Percentiles rank a stretch among this genome's conserved stretches.
Evolutionary conservation across 2,888 invertebrate species (phyloP).

Genomic region (Rapana venosa): DNA sequence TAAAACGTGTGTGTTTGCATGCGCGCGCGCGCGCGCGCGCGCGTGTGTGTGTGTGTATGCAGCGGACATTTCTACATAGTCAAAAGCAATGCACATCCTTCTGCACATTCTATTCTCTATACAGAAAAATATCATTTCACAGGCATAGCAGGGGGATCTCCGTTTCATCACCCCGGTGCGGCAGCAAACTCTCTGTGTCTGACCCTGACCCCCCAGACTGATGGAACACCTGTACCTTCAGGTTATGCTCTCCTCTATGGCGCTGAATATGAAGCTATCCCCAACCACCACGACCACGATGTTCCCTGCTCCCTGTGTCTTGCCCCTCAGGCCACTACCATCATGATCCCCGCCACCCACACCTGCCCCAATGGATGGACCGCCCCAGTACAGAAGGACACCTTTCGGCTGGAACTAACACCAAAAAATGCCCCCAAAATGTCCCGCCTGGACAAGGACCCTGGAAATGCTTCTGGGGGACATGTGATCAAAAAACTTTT

Average conservation of each 20-base stretch:
- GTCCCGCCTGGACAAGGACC: constrained; percentile 20
- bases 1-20: no score
- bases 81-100: no score
- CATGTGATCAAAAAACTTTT: not conserved
- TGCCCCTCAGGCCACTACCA: constrained; percentile 29
- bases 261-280: not conserved
- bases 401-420: not conserved
- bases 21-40: no score
- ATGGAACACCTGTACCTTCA: not conserved
- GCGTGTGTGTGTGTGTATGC: no score
- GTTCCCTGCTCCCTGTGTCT: not conserved
- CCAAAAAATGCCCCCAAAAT: constrained; percentile 3
- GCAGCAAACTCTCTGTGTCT: constrained; percentile 3
- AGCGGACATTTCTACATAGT: no score
- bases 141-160: not conserved
- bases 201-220: not conserved
- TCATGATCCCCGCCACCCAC: constrained; percentile 38
- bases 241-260: not conserved
- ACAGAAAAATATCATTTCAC: no score
- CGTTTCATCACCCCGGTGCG: not conserved
- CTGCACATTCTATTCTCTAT: no score
- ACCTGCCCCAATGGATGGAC: constrained; percentile 34
- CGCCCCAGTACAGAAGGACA: constrained; percentile 27
- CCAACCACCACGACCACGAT: not conserved
- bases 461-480: not conserved